Percentiles rank a stretch among this genome's conserved stretches.
These are phyloP conservation scores for Cordylochernes scorpioides DNA, from an alignment of 2,888 invertebrate species.

Conservation along the genomic window DNA sequence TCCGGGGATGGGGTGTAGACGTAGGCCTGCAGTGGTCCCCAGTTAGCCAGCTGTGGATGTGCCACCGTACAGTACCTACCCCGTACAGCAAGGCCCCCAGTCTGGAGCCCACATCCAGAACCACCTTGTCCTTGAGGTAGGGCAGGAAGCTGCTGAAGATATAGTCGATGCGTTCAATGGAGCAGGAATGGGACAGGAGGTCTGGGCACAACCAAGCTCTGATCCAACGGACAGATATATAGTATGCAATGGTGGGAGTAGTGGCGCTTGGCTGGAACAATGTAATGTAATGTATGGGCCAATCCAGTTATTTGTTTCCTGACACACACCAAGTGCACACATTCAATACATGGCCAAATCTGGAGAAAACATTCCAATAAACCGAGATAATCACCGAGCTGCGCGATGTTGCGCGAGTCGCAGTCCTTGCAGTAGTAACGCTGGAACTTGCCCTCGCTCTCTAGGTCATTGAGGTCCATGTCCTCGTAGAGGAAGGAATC, in stretches of 20 bases:
- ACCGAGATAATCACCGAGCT: no score
- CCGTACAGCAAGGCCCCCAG: conserved; percentile 40
- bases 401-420: conserved; percentile 26
- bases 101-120: conserved; percentile 41
- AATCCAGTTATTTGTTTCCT: no score
- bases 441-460: conserved; percentile 25
- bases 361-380: no score
- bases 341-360: no score
- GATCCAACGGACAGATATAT: no score
- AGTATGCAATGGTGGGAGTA: no score
- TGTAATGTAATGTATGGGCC: no score
- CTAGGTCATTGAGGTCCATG: conserved; percentile 31
- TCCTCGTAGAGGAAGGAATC: conserved; percentile 44
- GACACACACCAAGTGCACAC: no score
- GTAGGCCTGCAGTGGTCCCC: conserved; percentile 29
- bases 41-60: not conserved
- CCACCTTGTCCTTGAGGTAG: conserved; percentile 30
- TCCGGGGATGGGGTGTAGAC: conserved; percentile 30
- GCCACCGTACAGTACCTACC: conserved; percentile 22
- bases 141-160: conserved; percentile 36
- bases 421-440: conserved; percentile 29
- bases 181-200: conserved; percentile 38
- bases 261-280: no score
- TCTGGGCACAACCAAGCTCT: conserved; percentile 21
- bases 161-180: conserved; percentile 31